Percentiles rank a stretch among this genome's conserved stretches.
phyloP scores from a whole-genome alignment of 2,113 vertebrate species.

The Brachypteracias leptosomus region DNA sequence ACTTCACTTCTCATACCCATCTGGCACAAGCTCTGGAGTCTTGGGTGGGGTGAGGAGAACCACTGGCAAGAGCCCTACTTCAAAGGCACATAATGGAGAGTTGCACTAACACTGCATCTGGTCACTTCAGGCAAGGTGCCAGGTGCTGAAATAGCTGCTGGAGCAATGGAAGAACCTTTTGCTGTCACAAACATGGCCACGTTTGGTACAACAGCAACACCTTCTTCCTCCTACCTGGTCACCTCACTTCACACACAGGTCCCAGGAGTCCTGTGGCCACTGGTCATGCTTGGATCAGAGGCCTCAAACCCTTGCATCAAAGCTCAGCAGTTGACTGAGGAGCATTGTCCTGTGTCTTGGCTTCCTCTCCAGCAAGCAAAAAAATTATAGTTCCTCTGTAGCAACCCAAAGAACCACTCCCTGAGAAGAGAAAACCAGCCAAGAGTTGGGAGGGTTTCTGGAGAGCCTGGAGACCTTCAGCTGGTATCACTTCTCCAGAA shows the following conservation, averaged over 20 bases:
- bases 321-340: accelerated
- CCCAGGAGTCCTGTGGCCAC: too few relatives aligned
- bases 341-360: neutral
- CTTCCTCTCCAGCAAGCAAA: neutral
- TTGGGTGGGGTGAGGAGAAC: neutral
- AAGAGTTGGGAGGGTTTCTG: neutral
- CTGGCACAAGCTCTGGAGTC: neutral
- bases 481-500: neutral
- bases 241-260: accelerated
- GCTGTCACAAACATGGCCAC: accelerated
- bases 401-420: neutral
- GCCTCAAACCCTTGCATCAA: accelerated
- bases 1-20: neutral
- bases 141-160: neutral
- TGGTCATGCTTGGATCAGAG: too few relatives aligned
- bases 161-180: neutral
- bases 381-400: neutral
- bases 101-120: neutral
- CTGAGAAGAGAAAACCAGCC: neutral
- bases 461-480: neutral
- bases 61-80: neutral
- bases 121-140: neutral
- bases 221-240: neutral
- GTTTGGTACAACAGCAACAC: neutral
- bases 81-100: neutral